Evolutionary conservation across 1,140 invertebrate species (phyloP), one percentile per base, ranked within the genome.

Genomic region (Neuroterus valhalla): DNA sequence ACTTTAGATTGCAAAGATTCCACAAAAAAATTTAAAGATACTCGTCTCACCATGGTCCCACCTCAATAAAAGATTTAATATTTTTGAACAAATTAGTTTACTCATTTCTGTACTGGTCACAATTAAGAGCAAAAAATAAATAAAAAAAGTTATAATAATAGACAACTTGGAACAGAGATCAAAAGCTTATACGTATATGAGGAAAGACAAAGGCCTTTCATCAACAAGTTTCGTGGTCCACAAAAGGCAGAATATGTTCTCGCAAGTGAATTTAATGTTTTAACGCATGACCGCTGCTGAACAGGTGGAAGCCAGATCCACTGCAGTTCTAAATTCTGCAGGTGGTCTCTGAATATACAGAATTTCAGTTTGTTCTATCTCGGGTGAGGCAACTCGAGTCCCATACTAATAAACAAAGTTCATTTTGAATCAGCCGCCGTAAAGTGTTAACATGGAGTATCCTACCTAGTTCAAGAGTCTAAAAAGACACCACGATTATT

Each of bases 321-420:
- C 31, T 62, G 15, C 23, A 62, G 23, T 31, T 62, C 55, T 26
- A n/a, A 23, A 62, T 62, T 62, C 55, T 31, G 14, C 26, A 62
- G 11, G n/a, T 31, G 23, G 4, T 8, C 23, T 38, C 23, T 11
- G 6, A 38, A 38, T 38, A 8, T 38, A 10, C 2, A 14, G 55
- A 38, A 62, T 31, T 62, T 62, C 55, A 26, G 21, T 4, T 38
- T 31, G 55, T 31, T n/a, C 55, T 62, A 31, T 62, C 48, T 14
- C 55, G n/a, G 55, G 3, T 62, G 15, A 62, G 55, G 8, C 31
- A 62, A 62, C 31, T 62, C 55, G 21, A 12, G 26, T 38, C n/a
- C n/a, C n/a, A n/a, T n/a, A n/a, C n/a, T n/a, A n/a, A n/a, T n/a
- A 72, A 76, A 81, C 82, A 82, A 83, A 83, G 81, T 82, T 83